Base-by-base conservation (phyloP, 1,140 invertebrate genomes). In the Caerostris extrusa region DNA sequence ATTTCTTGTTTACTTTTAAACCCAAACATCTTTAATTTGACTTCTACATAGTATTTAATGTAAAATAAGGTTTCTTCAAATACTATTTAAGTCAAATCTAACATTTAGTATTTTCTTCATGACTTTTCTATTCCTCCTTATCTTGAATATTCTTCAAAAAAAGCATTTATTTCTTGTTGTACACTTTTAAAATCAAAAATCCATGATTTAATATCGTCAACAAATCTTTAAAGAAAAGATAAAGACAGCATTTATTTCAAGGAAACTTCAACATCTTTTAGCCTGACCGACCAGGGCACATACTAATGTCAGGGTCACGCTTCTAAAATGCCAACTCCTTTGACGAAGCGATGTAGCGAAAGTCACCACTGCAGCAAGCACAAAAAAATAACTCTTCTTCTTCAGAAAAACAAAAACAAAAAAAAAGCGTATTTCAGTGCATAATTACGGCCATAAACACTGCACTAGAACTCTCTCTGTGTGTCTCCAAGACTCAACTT, bases 231-330 rank as follows among this genome's bases (percentile, higher is more conserved):
- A 14, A 34, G 7, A 19, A 50, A 50, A 81, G 10, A 55, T 7
- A 81, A 50, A 58, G 56, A 85, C 5, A 19, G 4, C 34, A 58
- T 10, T 57, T 77, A 93, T 82, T 82, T 87, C 91, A 14, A 93
- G 34, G 19, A 93, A 87, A 58, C 91, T 93, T 19, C 91, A 12
- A 93, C 82, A 87, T 93, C 91, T 87, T 93, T 50, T 17, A 8
- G 34, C 60, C 34, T 91, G 77, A 12, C 90, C 77, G 50, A 91
- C 19, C 2, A 91, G 50, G 58, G 60, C 90, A 83, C 81, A 91
- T 19, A 61, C 67, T 19, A 91, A 91, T 53, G 90, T 91, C 58
- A 91, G 61, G 57, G 90, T 85, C 34, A 67, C 77, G 58, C 17
- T 58, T 86, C 83, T 14, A 17, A 81, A 64, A 14, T 77, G 14